These are phyloP conservation scores for Labrus mixtus DNA, from an alignment of 2,113 vertebrate species.

Conservation along the genomic window DNA sequence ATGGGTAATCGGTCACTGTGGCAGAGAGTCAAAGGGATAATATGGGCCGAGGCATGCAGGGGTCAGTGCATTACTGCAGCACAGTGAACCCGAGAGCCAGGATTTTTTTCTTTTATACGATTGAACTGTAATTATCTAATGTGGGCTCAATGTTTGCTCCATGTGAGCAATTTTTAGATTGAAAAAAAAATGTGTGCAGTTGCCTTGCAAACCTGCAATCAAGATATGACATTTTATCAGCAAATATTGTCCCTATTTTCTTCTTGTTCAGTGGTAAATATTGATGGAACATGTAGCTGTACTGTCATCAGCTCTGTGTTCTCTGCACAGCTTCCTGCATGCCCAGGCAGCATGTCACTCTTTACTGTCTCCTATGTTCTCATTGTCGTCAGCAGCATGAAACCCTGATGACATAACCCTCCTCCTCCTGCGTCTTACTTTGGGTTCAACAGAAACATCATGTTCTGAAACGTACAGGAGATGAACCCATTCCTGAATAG, in stretches of 20 bases:
- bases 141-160: background rate
- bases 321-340: background rate
- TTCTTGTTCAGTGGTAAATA: background rate
- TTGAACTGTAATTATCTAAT: background rate
- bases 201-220: background rate
- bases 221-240: background rate
- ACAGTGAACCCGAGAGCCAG: constrained; percentile 6
- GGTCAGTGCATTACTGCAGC: constrained; percentile 38
- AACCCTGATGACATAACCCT: background rate
- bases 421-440: background rate
- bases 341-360: background rate
- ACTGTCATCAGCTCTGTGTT: background rate
- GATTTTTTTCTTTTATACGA: background rate
- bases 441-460: background rate
- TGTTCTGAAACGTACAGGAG: background rate
- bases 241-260: too few relatives aligned
- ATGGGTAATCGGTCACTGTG: constrained; percentile 63
- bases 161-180: background rate
- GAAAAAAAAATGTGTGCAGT: background rate
- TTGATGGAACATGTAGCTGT: background rate
- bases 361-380: background rate
- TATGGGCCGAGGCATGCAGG: constrained; percentile 49
- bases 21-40: constrained; percentile 61
- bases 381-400: background rate
- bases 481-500: too few relatives aligned